Conservation (phyloP, 2,113 vertebrate genomes). For the Asarcornis scutulata region DNA sequence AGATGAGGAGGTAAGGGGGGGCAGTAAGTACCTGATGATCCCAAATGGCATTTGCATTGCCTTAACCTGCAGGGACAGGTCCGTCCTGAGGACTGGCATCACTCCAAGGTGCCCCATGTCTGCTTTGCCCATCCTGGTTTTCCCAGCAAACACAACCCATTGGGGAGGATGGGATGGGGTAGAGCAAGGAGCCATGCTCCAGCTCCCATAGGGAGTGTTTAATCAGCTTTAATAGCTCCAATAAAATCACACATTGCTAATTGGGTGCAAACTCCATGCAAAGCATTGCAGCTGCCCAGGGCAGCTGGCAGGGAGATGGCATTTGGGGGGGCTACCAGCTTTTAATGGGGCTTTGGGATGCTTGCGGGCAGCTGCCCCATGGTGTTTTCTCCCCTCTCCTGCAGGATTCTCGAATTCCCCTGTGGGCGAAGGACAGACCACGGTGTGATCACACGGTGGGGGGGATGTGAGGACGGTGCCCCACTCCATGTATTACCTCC, state of each 20-base stretch:
- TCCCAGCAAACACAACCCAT: neutral
- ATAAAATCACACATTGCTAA: neutral
- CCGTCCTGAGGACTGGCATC: fast-evolving
- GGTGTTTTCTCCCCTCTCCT: neutral
- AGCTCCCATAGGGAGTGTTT: neutral
- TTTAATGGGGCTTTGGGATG: neutral
- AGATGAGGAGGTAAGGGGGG: neutral
- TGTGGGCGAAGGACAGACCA: neutral
- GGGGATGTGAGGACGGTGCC: neutral
- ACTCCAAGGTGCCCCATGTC: neutral
- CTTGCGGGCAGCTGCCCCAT: fast-evolving
- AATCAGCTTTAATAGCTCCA: neutral
- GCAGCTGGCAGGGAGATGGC: fast-evolving
- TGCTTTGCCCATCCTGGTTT: fast-evolving
- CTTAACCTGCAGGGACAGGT: fast-evolving
- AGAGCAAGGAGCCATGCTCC: neutral
- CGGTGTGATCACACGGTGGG: fast-evolving
- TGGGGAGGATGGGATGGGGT: neutral
- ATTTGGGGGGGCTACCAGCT: neutral
- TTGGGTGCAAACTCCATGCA: neutral
- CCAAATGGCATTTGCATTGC: fast-evolving
- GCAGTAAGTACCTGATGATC: fast-evolving
- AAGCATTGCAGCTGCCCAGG: neutral
- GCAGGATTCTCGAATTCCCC: neutral
- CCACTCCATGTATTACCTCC: neutral